Conservation (phyloP, 2,888 invertebrate species). For the Temnothorax unifasciatus region DNA sequence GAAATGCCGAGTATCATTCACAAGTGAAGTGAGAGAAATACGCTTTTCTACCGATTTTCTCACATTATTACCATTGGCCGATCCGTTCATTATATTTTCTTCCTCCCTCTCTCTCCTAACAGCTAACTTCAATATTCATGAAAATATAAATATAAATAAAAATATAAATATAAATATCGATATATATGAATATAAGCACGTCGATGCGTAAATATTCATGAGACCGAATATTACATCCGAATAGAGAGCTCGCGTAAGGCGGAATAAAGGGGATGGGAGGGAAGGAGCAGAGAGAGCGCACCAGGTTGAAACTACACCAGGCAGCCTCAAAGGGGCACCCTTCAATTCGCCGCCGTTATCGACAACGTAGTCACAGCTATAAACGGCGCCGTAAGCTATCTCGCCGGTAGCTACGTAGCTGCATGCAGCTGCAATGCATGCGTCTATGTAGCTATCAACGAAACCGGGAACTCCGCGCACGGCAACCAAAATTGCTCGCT, state of each 20-base stretch:
- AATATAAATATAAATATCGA: conserved; percentile 41
- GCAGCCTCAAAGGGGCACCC: conserved; percentile 44
- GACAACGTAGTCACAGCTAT: conserved; percentile 56
- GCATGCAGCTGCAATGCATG: conserved; percentile 3
- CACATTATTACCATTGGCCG: neutral
- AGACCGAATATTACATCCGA: conserved; percentile 37
- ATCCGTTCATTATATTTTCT: conserved; percentile 6
- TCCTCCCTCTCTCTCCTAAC: neutral
- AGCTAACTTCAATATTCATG: conserved; percentile 51
- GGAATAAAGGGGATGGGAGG: neutral
- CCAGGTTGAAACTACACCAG: conserved; percentile 37
- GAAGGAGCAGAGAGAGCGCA: neutral
- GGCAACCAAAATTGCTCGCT: conserved; percentile 72
- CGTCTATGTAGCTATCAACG: neutral
- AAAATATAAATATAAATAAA: conserved; percentile 46
- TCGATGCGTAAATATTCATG: conserved; percentile 45
- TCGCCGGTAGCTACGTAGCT: conserved; percentile 18
- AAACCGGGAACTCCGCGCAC: conserved; percentile 36
- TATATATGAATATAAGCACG: conserved; percentile 40
- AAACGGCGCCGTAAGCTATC: conserved; percentile 30
- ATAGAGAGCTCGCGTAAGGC: conserved; percentile 35
- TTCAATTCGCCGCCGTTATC: conserved; percentile 48
- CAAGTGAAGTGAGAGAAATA: neutral
- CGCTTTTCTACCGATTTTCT: conserved; percentile 21
- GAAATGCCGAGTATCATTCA: neutral